Evolutionary conservation across 2,797 vertebrate genomes (phyloP).

Genomic region (Poecilia wingei): DNA sequence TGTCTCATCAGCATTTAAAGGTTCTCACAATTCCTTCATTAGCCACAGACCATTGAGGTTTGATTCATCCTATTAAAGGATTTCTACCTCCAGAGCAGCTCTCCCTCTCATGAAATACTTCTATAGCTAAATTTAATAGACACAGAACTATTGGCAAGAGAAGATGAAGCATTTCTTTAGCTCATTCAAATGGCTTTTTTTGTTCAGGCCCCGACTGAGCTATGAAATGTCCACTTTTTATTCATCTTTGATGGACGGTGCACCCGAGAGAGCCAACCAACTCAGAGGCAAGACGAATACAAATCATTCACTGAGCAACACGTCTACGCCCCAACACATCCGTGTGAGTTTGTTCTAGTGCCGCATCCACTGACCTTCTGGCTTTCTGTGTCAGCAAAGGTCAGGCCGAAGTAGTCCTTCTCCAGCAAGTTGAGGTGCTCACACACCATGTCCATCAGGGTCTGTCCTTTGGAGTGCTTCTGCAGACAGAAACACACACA

Average conservation of each 20-base stretch:
- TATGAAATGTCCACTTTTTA: slow-evolving; percentile 43
- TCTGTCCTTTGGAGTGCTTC: slow-evolving; percentile 94
- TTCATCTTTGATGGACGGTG: slow-evolving; percentile 50
- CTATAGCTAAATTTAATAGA: slow-evolving; percentile 13
- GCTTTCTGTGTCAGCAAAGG: slow-evolving; percentile 92
- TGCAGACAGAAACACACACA: slow-evolving; percentile 68
- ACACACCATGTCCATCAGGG: slow-evolving; percentile 91
- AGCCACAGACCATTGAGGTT: slow-evolving; percentile 22
- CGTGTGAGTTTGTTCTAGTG: slow-evolving; percentile 3
- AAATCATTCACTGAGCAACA: slow-evolving; percentile 31
- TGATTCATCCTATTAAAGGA: slow-evolving; percentile 24
- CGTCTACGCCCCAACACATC: slow-evolving; percentile 27
- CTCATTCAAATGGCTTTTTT: slow-evolving; percentile 36
- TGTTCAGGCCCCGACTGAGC: slow-evolving; percentile 25
- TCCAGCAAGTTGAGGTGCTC: slow-evolving; percentile 96
- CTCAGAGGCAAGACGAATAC: slow-evolving; percentile 46
- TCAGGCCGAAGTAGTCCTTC: slow-evolving; percentile 97
- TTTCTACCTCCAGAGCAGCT: slow-evolving; percentile 10
- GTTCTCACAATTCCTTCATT: slow-evolving; percentile 3
- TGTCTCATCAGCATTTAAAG: slow-evolving; percentile 19
- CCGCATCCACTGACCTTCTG: slow-evolving; percentile 88
- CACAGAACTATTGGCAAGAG: slow-evolving; percentile 16
- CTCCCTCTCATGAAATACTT: slow-evolving; percentile 28
- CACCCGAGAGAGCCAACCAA: slow-evolving; percentile 24
- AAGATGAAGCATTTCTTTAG: slow-evolving; percentile 26